phyloP scores from a whole-genome alignment of 1,140 invertebrate species.

The Metopolophium dirhodum region DNA sequence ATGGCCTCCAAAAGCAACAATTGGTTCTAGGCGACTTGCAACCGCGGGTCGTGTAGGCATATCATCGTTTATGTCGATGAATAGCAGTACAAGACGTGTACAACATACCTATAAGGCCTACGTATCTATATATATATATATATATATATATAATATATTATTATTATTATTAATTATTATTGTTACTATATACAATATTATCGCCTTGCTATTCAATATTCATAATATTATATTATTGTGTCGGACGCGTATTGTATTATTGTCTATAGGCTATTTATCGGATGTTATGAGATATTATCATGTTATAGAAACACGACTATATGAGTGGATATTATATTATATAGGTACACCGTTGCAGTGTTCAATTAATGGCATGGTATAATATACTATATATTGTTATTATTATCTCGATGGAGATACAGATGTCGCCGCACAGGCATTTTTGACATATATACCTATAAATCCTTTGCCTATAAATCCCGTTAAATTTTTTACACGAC shows the following conservation, averaged over 20 bases:
- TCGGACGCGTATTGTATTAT: constrained; percentile 8
- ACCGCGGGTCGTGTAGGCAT: not conserved
- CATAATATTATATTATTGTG: not conserved
- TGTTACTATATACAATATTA: not conserved
- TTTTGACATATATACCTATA: too few species aligned
- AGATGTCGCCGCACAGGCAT: not conserved
- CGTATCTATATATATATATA: not conserved
- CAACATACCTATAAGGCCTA: not conserved
- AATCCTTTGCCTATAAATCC: too few species aligned
- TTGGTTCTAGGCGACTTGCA: not conserved
- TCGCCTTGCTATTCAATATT: not conserved
- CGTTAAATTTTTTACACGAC: too few species aligned
- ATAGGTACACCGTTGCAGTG: not conserved
- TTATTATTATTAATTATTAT: not conserved
- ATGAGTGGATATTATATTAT: not conserved
- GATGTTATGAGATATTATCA: constrained; percentile 10
- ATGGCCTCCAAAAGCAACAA: constrained; percentile 7
- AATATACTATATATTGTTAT: not conserved
- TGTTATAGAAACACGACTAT: not conserved
- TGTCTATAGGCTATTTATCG: not conserved
- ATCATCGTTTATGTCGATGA: constrained; percentile 18
- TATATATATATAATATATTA: not conserved
- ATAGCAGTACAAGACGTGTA: not conserved
- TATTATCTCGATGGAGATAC: not conserved
- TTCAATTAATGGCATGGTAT: not conserved